Conservation (phyloP, 2,797 vertebrate species). For the Tapirus indicus region DNA sequence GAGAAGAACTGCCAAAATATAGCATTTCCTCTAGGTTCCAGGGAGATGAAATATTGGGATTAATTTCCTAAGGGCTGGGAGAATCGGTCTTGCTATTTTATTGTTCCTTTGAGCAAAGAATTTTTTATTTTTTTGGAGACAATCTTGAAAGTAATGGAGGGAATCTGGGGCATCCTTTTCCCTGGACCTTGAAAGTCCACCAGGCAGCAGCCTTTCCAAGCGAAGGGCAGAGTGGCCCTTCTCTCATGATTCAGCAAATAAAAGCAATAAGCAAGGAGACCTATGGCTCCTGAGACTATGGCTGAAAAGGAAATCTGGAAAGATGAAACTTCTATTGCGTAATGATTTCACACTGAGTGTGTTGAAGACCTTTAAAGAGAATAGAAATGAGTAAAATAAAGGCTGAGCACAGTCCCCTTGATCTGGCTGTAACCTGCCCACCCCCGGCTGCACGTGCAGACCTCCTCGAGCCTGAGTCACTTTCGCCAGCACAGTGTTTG, state of each 20-base stretch:
- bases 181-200: background rate
- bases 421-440: background rate
- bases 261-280: slow-evolving; percentile 21
- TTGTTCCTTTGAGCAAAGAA: background rate
- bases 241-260: slow-evolving; percentile 21
- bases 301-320: slow-evolving; percentile 26
- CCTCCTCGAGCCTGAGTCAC: background rate
- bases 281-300: background rate
- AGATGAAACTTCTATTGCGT: slow-evolving; percentile 5
- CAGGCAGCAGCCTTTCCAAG: background rate
- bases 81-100: slow-evolving; percentile 9
- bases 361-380: slow-evolving; percentile 1
- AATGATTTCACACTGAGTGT: background rate
- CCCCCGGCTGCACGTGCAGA: fast-evolving
- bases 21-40: slow-evolving; percentile 20
- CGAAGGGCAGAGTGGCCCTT: background rate
- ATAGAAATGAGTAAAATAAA: background rate
- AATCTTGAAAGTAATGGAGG: background rate
- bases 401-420: background rate
- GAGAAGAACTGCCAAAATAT: background rate
- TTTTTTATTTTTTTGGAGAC: background rate
- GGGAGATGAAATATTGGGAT: background rate
- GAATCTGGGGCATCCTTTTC: background rate
- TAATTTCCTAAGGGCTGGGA: background rate
- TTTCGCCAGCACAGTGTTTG: background rate